Conservation (phyloP, 2,888 invertebrate genomes). For the Agrochola macilenta region DNA sequence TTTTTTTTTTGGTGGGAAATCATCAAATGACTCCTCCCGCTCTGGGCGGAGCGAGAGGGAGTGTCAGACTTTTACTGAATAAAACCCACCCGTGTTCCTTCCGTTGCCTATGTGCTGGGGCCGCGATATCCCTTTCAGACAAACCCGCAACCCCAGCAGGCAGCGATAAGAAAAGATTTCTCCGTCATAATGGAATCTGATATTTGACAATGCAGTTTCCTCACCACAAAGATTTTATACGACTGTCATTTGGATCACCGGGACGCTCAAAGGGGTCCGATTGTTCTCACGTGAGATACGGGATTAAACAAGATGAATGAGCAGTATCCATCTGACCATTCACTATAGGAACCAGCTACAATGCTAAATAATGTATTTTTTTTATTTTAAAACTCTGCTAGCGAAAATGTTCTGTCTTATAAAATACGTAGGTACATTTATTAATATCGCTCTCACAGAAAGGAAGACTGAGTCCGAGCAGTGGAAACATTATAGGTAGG, state of each 20-base stretch:
- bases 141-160: too few relatives aligned
- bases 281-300: conserved; percentile 1
- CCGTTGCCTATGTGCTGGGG: too few relatives aligned
- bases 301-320: conserved; percentile 23
- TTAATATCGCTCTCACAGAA: not conserved
- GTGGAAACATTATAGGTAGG: not conserved
- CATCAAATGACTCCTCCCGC: too few relatives aligned
- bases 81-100: too few relatives aligned
- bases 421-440: too few relatives aligned
- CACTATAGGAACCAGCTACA: not conserved
- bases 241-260: conserved; percentile 38
- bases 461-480: not conserved
- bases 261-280: conserved; percentile 37
- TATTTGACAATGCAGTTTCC: conserved; percentile 56
- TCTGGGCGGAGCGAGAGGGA: too few relatives aligned
- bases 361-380: not conserved
- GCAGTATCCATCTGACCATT: conserved; percentile 6
- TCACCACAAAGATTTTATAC: conserved; percentile 52
- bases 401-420: not conserved
- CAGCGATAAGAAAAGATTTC: conserved; percentile 9
- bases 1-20: too few relatives aligned
- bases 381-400: not conserved
- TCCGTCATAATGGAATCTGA: conserved; percentile 40
- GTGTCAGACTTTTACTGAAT: too few relatives aligned
- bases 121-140: too few relatives aligned